Conservation (phyloP, 2,113 vertebrate species). For the Esox niger region DNA sequence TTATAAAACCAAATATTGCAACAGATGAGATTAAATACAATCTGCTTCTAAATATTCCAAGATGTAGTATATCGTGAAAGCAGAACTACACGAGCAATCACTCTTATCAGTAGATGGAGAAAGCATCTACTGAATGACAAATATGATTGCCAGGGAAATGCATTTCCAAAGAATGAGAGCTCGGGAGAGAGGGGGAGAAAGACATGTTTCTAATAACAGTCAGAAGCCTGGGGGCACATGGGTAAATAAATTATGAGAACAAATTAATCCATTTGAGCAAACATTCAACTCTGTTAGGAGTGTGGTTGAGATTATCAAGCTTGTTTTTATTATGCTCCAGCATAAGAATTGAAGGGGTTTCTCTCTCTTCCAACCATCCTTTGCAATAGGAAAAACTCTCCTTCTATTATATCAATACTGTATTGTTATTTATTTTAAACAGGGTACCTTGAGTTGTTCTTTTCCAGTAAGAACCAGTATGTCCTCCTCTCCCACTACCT, state of each 20-base stretch:
- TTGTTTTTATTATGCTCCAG: too few relatives aligned
- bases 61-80: too few relatives aligned
- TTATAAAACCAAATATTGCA: too few relatives aligned
- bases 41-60: too few relatives aligned
- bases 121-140: too few relatives aligned
- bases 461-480: conserved; percentile 57
- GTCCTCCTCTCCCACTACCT: conserved; percentile 43
- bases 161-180: background rate
- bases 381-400: background rate
- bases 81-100: too few relatives aligned
- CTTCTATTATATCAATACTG: background rate
- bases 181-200: too few relatives aligned
- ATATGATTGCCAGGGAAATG: background rate
- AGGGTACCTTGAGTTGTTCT: conserved; percentile 70
- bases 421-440: too few relatives aligned
- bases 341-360: background rate
- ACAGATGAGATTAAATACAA: too few relatives aligned
- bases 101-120: too few relatives aligned
- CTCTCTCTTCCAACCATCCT: background rate
- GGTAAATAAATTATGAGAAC: conserved; percentile 20
- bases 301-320: too few relatives aligned
- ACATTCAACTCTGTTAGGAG: conserved; percentile 3
- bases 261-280: conserved; percentile 16
- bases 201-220: background rate
- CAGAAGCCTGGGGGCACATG: conserved; percentile 6